Base-by-base conservation (phyloP, 1,140 invertebrate species). In the Drosophila sechellia region DNA sequence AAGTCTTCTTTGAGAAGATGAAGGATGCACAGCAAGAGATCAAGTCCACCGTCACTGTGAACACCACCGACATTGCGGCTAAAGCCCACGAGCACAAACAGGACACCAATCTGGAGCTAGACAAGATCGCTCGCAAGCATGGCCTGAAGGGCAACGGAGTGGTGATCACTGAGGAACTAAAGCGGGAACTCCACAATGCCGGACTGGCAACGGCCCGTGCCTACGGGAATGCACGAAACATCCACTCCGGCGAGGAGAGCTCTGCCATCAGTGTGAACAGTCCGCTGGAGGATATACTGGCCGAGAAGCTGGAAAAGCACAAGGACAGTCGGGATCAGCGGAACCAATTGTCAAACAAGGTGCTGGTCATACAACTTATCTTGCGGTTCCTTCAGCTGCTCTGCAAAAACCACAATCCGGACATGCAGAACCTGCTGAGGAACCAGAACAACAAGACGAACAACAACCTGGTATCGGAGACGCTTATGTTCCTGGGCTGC, bases 391-490 rank as follows among this genome's bases (percentile, higher is more conserved):
- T 99, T 17, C 99, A 99, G 92, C 94, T 99, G 5, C 94, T 99
- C 0, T 99, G 99, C 93, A 99, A 99, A 93, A 99, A 99, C 93
- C 99, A 99, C 91, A 99, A 99, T 93, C 94, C 96, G 2, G 96
- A 98, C 75, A 93, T 99, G 70, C 99, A 99, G 94, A 99, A 99
- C 92, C 96, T 98, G 49, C 93, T 99, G 5, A 94, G 98, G 0
- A 96, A 98, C 92, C 99, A 99, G 93, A 98, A 97, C 92, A 98
- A 98, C 93, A 98, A 99, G 93, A 97, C n/a, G n/a, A n/a, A n/a
- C n/a, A n/a, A n/a, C n/a, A n/a, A n/a, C n/a, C n/a, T n/a, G n/a
- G n/a, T n/a, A n/a, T n/a, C n/a, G n/a, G n/a, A n/a, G n/a, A n/a
- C n/a, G n/a, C n/a, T n/a, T n/a, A n/a, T n/a, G n/a, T n/a, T n/a